Conservation (phyloP, 2,113 vertebrate species). For the Ciconia boyciana region DNA sequence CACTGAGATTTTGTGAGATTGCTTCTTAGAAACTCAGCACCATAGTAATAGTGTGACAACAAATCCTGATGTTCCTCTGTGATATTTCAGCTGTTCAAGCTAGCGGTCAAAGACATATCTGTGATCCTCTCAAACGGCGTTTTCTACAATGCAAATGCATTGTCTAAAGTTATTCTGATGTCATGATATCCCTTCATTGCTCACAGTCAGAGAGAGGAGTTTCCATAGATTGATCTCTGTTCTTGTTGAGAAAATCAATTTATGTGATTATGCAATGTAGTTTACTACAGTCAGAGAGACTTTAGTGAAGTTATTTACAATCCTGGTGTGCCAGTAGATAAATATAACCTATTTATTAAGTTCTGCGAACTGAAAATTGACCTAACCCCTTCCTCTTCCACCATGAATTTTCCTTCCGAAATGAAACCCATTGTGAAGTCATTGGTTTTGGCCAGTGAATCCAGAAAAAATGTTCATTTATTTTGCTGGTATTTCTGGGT, state of each 20-base stretch:
- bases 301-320: background rate
- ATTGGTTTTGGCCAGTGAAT: background rate
- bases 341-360: background rate
- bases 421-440: background rate
- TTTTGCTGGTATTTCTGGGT: background rate
- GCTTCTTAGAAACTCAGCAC: background rate
- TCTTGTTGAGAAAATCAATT: conserved; percentile 14
- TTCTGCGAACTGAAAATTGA: background rate
- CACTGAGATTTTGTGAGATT: background rate
- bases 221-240: background rate
- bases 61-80: background rate
- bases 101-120: background rate
- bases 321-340: background rate
- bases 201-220: background rate
- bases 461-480: background rate
- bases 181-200: background rate
- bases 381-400: background rate
- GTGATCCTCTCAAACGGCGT: background rate
- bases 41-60: background rate
- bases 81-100: background rate
- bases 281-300: background rate
- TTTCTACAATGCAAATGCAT: background rate
- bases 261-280: background rate
- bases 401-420: background rate
- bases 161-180: background rate